Evolutionary conservation across 2,888 invertebrate species (phyloP).

Genomic region (Teinopalpus imperialis): DNA sequence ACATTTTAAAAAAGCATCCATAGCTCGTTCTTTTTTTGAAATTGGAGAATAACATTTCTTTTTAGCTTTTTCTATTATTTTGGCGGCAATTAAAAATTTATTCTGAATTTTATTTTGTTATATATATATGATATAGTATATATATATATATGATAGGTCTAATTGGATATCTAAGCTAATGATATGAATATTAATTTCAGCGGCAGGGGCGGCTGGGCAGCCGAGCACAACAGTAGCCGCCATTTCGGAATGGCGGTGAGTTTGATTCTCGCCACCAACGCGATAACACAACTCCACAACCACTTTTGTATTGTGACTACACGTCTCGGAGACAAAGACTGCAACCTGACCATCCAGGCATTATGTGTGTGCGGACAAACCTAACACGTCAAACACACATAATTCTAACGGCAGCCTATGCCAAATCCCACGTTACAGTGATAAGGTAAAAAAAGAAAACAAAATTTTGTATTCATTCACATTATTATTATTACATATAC

Average conservation of each 20-base stretch:
- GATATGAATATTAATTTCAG: conserved; percentile 36
- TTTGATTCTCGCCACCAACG: conserved; percentile 49
- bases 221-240: conserved; percentile 82
- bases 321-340: neutral
- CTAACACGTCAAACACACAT: neutral
- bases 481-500: conserved; percentile 64
- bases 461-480: conserved; percentile 60
- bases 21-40: no score
- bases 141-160: neutral
- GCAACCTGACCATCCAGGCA: conserved; percentile 26
- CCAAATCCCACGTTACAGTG: conserved; percentile 28
- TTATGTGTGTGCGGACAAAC: conserved; percentile 33
- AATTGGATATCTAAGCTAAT: no score
- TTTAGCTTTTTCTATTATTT: no score
- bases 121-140: neutral
- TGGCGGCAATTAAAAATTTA: no score
- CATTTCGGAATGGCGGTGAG: conserved; percentile 83
- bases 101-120: no score
- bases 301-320: conserved; percentile 38
- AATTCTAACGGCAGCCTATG: conserved; percentile 17
- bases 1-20: no score
- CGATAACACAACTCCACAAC: conserved; percentile 14
- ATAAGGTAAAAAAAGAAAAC: conserved; percentile 26
- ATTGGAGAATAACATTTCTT: no score
- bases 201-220: conserved; percentile 70